Evolutionary conservation across 2,113 vertebrate genomes (phyloP).

Genomic region (Pimephales promelas): DNA sequence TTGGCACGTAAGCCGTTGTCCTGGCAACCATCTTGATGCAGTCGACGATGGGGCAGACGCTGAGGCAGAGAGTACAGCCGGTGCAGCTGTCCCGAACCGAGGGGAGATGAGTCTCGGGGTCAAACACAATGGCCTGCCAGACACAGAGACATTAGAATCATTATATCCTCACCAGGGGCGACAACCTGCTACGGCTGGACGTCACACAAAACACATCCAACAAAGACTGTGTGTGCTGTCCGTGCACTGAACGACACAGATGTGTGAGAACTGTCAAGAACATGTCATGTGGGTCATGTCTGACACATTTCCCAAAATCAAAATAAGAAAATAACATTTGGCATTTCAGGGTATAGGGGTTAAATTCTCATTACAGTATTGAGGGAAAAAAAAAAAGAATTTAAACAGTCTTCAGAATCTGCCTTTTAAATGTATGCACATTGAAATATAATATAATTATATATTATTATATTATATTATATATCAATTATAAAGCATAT

Average conservation of each 20-base stretch:
- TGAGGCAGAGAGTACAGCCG: constrained; percentile 85
- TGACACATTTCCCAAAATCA: not conserved
- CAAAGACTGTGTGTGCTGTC: not conserved
- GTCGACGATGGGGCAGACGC: constrained; percentile 86
- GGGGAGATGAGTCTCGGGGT: constrained; percentile 84
- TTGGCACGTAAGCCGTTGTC: constrained; percentile 83
- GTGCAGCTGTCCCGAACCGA: constrained; percentile 80
- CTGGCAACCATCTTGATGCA: constrained; percentile 89
- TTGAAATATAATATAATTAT: not conserved
- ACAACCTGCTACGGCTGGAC: constrained; percentile 40
- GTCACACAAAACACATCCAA: constrained; percentile 44
- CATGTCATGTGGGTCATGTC: not conserved
- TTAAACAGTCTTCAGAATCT: no score
- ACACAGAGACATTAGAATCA: constrained; percentile 65
- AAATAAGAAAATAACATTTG: not conserved
- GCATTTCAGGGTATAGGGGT: not conserved
- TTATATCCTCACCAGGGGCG: constrained; percentile 44
- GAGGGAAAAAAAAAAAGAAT: not conserved
- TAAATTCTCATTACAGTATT: not conserved
- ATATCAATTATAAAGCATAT: not conserved
- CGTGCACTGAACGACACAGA: not conserved
- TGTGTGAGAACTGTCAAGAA: constrained; percentile 3
- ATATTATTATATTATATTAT: not conserved
- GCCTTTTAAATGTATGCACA: not conserved
- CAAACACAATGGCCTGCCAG: constrained; percentile 83